Conservation (phyloP, 35 echinoderm and acorn worm genomes). For the Hemicentrotus pulcherrimus region DNA sequence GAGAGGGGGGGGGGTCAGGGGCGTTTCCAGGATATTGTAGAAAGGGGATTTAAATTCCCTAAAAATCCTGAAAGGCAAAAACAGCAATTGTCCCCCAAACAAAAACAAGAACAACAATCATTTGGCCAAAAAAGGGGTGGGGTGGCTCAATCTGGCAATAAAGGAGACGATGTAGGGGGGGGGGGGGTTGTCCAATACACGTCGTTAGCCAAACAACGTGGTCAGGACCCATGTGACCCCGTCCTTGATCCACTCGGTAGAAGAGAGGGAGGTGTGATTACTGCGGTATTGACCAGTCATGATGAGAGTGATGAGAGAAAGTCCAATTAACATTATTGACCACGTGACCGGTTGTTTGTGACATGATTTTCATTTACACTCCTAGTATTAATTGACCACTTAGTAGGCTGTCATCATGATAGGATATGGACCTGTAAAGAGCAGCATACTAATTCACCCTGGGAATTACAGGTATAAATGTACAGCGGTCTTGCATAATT, state of each 20-base stretch:
- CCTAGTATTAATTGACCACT: background rate
- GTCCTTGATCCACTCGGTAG: too few relatives aligned
- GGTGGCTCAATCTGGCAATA: too few relatives aligned
- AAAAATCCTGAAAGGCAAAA: background rate
- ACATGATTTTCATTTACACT: background rate
- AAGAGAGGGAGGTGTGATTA: background rate
- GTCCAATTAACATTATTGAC: background rate
- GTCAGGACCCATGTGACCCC: too few relatives aligned
- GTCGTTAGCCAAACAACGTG: too few relatives aligned
- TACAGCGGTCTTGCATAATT: background rate
- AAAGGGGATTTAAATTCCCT: background rate
- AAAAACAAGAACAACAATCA: too few relatives aligned
- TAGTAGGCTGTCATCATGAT: background rate
- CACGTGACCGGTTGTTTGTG: background rate
- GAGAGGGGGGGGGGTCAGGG: background rate
- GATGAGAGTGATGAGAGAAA: background rate
- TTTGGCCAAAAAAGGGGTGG: too few relatives aligned
- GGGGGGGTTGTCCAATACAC: too few relatives aligned
- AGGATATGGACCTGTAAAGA: too few relatives aligned
- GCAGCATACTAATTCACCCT: too few relatives aligned
- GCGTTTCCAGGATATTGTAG: background rate
- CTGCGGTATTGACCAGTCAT: background rate
- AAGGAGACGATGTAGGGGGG: too few relatives aligned
- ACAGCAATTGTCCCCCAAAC: background rate
- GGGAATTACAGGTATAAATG: too few relatives aligned